Evolutionary conservation across 2,888 invertebrate species (phyloP).

Genomic region (Ferdinandea cuprea): DNA sequence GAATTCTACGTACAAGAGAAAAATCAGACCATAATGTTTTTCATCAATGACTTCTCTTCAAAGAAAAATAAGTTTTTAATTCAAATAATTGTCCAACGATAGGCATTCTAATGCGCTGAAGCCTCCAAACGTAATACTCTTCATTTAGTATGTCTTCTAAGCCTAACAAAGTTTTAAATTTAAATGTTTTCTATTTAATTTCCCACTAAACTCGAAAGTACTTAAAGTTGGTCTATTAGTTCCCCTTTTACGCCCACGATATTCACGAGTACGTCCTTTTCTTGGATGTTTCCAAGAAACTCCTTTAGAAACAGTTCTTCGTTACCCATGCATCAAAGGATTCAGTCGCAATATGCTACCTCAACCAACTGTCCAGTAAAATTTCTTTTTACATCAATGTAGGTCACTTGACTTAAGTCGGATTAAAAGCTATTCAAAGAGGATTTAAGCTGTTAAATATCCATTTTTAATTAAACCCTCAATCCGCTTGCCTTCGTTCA

Average conservation of each 20-base stretch:
- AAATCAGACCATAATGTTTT: too few relatives aligned
- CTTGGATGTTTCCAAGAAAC: conserved; percentile 6
- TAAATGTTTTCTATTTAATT: neutral
- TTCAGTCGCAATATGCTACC: conserved; percentile 6
- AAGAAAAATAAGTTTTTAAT: too few relatives aligned
- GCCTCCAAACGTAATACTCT: too few relatives aligned
- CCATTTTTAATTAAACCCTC: conserved; percentile 58
- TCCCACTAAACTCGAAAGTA: neutral
- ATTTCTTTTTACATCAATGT: conserved; percentile 6
- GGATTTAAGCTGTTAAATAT: conserved; percentile 50
- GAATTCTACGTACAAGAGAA: too few relatives aligned
- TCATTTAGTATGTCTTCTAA: too few relatives aligned
- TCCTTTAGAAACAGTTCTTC: neutral
- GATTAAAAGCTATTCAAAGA: conserved; percentile 45
- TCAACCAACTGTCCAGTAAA: conserved; percentile 1
- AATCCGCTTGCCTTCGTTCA: conserved; percentile 17
- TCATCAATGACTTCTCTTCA: too few relatives aligned
- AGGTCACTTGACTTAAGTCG: conserved; percentile 40
- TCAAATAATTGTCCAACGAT: too few relatives aligned
- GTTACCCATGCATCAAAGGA: neutral
- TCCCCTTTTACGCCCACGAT: neutral
- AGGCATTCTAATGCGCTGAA: too few relatives aligned
- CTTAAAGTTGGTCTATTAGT: neutral
- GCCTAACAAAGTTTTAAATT: too few relatives aligned
- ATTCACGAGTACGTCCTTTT: neutral